Percentiles rank a stretch among this genome's conserved stretches.
Conservation (phyloP, 2,888 invertebrate species). For the Drosophila neotestacea region DNA sequence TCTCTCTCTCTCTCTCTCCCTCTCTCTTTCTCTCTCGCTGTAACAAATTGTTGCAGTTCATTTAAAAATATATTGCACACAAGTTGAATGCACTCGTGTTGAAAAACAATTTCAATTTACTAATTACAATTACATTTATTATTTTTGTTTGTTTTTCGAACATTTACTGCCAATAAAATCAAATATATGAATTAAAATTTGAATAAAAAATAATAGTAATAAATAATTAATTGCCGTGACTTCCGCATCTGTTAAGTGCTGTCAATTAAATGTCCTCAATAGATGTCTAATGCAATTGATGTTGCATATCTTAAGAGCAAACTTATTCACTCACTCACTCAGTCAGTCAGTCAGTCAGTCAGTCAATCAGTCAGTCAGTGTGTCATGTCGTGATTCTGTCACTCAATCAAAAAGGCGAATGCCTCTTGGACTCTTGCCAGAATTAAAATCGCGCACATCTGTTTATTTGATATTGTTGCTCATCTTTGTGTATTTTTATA, state of each 20-base stretch:
- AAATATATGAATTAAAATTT: conserved; percentile 2
- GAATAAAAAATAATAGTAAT: background rate
- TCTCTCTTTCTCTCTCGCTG: background rate
- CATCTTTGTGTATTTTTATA: conserved; percentile 55
- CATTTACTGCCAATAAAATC: background rate
- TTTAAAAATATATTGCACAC: background rate
- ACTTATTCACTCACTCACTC: conserved; percentile 38
- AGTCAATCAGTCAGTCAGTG: conserved; percentile 31
- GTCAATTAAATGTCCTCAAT: conserved; percentile 42
- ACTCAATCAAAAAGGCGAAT: conserved; percentile 43
- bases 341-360: conserved; percentile 29
- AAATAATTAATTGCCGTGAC: conserved; percentile 20
- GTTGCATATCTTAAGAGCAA: conserved; percentile 20
- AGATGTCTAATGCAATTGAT: conserved; percentile 24
- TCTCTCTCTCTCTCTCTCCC: background rate
- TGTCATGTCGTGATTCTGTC: conserved; percentile 44
- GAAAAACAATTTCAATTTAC: conserved; percentile 3
- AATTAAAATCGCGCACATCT: conserved; percentile 66
- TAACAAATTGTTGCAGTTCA: background rate
- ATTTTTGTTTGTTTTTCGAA: background rate
- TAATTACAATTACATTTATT: conserved; percentile 9
- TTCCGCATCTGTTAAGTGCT: conserved; percentile 47
- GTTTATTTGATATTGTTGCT: conserved; percentile 38
- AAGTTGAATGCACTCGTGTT: conserved; percentile 35
- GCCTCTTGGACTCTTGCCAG: conserved; percentile 66